Evolutionary conservation across 2,888 invertebrate genomes (phyloP), one percentile per base, ranked within the genome.

Genomic region (Aspidiotus destructor): DNA sequence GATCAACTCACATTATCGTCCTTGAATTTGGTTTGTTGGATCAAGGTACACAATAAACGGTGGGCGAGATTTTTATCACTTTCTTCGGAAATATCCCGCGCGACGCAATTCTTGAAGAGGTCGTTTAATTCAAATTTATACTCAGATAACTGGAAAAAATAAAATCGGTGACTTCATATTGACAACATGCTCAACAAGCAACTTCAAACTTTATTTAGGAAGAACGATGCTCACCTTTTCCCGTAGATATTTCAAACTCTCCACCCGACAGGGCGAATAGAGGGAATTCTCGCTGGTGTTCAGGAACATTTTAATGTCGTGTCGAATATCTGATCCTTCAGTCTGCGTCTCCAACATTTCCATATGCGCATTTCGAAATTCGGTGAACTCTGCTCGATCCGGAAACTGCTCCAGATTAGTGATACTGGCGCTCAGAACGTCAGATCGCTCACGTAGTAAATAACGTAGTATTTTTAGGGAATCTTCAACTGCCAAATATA

Each of bases 81-180:
- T 72, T 86, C 84, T 75, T 87, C 86, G 0, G 85, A 84, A 75
- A 86, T 86, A 1, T 84, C 83, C 73, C 81, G 80, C 0, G 77
- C 75, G 8, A 81, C 80, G 60, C 87, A 75, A 44, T 80, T 78
- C n/a, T 78, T 76, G 71, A 82, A 84, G 65, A 87, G 74, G 6
- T 75, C 72, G 17, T 77, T 78, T 9, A 87, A 74, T 72, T 84
- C 82, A 0, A 74, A 72, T 74, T 83, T 84, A 71, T 82, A 81
- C 0, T 73, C 74, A 13, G 78, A 79, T 44, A 89, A 75, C 74
- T 76, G 70, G 41, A 73, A 73, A 53, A 68, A 48, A 70, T 11
- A 74, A 54, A 69, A 13, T 3, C 48, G 2, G n/a, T 48, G n/a
- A 55, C 7, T 55, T n/a, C 17, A 55, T 15, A 55, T 7, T 16